Conservation (phyloP, 2,113 vertebrate genomes). For the Onychostoma macrolepis region DNA sequence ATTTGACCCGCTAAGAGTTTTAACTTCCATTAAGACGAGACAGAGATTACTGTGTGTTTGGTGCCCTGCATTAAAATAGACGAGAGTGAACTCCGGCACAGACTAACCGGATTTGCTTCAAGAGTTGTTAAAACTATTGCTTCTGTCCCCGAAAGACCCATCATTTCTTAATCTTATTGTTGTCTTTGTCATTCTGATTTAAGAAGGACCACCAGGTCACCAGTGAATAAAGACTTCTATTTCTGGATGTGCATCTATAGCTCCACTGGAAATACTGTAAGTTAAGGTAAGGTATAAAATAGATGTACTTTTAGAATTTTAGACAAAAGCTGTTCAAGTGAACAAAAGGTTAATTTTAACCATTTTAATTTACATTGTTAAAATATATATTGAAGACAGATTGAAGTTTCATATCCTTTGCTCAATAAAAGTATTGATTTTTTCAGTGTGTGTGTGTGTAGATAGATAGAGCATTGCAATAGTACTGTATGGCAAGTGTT, state of each 20-base stretch:
- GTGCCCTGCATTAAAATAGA: slow-evolving; percentile 44
- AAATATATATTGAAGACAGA: too few relatives aligned
- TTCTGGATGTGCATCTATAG: not conserved
- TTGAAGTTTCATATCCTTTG: too few relatives aligned
- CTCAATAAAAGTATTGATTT: too few relatives aligned
- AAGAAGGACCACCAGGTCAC: not conserved
- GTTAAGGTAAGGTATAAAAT: not conserved
- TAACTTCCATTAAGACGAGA: slow-evolving; percentile 70
- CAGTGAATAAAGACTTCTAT: not conserved
- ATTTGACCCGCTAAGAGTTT: slow-evolving; percentile 72
- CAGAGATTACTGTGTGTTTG: slow-evolving; percentile 63
- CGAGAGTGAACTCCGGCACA: not conserved
- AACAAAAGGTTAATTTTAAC: not conserved
- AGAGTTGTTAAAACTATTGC: slow-evolving; percentile 36
- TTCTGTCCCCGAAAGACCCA: not conserved
- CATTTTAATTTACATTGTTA: too few relatives aligned
- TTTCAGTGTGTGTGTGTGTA: too few relatives aligned
- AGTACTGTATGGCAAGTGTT: slow-evolving; percentile 25
- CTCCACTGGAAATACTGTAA: not conserved
- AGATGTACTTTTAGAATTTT: not conserved
- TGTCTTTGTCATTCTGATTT: slow-evolving; percentile 12
- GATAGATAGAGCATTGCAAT: not conserved
- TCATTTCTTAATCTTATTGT: not conserved
- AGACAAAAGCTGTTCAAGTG: not conserved
- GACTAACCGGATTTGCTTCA: slow-evolving; percentile 36